phyloP scores from a whole-genome alignment of 2,113 vertebrate genomes.

The Heterochromis multidens region DNA sequence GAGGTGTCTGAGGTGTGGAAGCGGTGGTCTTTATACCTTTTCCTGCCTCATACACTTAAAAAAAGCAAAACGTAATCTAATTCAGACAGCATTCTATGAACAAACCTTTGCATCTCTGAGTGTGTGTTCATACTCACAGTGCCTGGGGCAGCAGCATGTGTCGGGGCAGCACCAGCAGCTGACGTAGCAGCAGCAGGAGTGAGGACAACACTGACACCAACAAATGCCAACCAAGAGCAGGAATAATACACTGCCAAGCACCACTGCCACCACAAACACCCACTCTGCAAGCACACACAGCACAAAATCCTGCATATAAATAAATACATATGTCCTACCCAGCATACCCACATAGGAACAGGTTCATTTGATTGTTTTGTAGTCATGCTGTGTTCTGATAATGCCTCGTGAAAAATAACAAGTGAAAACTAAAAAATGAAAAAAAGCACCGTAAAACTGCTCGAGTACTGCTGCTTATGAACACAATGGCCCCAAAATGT shows the following conservation, averaged over 20 bases:
- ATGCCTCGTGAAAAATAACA: background rate
- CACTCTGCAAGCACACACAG: slow-evolving; percentile 81
- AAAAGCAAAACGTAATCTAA: background rate
- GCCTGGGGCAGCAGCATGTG: slow-evolving; percentile 94
- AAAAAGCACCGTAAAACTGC: background rate
- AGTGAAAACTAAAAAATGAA: background rate
- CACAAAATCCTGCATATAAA: background rate
- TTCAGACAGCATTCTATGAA: no score
- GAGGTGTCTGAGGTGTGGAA: slow-evolving; percentile 76
- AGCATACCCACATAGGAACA: background rate
- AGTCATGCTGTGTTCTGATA: background rate
- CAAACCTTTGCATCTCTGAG: background rate
- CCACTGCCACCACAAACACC: slow-evolving; percentile 90
- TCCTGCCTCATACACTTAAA: slow-evolving; percentile 92
- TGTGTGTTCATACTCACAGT: slow-evolving; percentile 80
- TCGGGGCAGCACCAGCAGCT: slow-evolving; percentile 94
- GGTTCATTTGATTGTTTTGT: background rate
- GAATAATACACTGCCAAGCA: slow-evolving; percentile 83
- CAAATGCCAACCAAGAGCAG: slow-evolving; percentile 90
- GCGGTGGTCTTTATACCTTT: slow-evolving; percentile 88
- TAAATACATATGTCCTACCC: background rate
- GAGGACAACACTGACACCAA: slow-evolving; percentile 98
- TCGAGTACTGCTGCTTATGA: background rate
- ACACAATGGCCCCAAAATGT: background rate
- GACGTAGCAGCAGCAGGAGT: slow-evolving; percentile 95